Conservation (phyloP, 2,797 vertebrate species). For the Eurystomus glaucurus region DNA sequence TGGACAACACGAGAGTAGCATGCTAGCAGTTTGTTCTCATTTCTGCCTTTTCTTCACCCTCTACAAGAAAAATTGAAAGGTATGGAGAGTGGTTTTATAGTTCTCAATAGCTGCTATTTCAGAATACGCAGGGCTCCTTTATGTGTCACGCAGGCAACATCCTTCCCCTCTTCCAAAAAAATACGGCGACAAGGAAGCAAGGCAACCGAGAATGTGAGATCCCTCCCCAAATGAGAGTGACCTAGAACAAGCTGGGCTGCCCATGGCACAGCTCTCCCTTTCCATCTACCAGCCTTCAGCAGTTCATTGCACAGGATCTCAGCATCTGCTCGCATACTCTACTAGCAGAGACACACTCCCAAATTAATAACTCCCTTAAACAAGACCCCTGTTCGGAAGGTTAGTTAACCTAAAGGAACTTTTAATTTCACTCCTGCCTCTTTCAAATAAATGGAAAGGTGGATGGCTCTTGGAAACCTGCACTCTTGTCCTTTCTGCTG, state of each 20-base stretch:
- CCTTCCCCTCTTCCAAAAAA: too few relatives aligned
- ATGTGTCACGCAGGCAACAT: neutral
- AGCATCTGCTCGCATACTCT: accelerated
- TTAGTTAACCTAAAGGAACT: neutral
- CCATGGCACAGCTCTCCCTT: neutral
- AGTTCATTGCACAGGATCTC: neutral
- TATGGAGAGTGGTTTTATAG: neutral
- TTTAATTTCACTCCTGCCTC: neutral
- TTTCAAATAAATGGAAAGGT: neutral
- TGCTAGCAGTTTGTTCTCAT: neutral
- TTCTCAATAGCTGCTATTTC: neutral
- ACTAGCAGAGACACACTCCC: neutral
- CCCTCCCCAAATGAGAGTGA: neutral
- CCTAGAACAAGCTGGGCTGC: neutral
- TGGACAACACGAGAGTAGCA: neutral
- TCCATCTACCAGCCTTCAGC: neutral
- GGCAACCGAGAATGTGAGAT: accelerated
- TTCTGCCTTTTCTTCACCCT: neutral
- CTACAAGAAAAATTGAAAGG: neutral
- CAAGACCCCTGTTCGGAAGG: accelerated
- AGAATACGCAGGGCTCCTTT: neutral
- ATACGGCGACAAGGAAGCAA: neutral
- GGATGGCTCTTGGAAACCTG: neutral
- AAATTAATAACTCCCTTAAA: neutral
- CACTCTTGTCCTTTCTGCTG: neutral